A percentile compares a stretch with the other conserved stretches of the same genome.
These are phyloP conservation scores for Tenualosa ilisha DNA, from an alignment of 2,797 vertebrate genomes.

Conservation along the genomic window DNA sequence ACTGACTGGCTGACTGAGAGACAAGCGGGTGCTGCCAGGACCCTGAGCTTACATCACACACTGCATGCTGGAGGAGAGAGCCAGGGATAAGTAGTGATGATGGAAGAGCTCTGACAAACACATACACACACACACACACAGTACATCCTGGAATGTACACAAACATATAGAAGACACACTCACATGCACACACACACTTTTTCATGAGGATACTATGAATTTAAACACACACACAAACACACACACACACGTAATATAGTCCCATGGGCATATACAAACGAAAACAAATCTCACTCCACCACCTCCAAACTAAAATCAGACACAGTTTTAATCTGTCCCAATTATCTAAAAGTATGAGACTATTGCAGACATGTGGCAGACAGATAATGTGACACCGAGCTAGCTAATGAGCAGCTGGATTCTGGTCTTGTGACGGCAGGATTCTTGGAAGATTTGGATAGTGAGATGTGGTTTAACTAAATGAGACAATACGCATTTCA, in stretches of 20 bases:
- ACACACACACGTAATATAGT: constrained; percentile 27
- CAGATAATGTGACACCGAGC: neutral
- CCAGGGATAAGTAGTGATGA: constrained; percentile 43
- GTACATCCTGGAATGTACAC: constrained; percentile 30
- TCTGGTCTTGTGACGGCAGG: neutral
- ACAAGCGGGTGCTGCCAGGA: constrained; percentile 44
- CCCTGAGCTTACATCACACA: constrained; percentile 44
- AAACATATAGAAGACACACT: constrained; percentile 29
- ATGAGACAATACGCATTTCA: neutral
- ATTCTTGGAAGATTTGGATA: neutral
- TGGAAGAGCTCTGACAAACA: constrained; percentile 31
- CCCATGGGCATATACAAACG: neutral
- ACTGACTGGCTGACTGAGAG: constrained; percentile 15
- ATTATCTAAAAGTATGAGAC: neutral
- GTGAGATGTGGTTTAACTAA: neutral
- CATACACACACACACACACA: constrained; percentile 37
- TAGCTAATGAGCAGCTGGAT: constrained; percentile 13
- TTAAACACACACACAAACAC: constrained; percentile 41
- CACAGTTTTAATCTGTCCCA: neutral
- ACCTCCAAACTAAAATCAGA: neutral
- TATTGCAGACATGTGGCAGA: neutral
- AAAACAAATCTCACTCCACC: no score
- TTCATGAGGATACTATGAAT: neutral
- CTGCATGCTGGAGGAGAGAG: constrained; percentile 43
- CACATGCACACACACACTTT: neutral